These are phyloP conservation scores for Baccha elongata DNA, from an alignment of 2,888 invertebrate species.

Conservation along the genomic window DNA sequence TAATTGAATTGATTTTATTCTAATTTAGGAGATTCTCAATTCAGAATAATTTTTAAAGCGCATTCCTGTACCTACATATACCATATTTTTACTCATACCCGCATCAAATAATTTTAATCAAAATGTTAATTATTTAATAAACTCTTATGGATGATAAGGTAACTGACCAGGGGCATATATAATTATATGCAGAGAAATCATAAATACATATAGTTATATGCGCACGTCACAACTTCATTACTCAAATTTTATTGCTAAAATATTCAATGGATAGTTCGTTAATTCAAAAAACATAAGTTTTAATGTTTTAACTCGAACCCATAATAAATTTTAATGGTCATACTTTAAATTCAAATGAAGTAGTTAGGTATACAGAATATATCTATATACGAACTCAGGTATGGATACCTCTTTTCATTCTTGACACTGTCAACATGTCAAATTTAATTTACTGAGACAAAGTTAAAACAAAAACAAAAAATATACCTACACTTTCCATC, in stretches of 20 bases:
- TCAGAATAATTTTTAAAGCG: too few species aligned
- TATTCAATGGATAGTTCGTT: conserved; percentile 70
- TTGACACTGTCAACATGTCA: conserved; percentile 69
- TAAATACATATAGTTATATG: too few species aligned
- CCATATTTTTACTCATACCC: too few species aligned
- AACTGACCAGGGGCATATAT: too few species aligned
- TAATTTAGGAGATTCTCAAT: too few species aligned
- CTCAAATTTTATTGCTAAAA: conserved; percentile 64
- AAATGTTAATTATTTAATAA: too few species aligned
- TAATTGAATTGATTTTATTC: too few species aligned
- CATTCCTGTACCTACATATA: too few species aligned
- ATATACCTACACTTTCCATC: conserved; percentile 29
- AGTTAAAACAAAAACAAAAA: conserved; percentile 19
- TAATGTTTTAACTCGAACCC: conserved; percentile 69
- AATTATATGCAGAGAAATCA: too few species aligned
- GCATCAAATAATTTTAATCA: too few species aligned
- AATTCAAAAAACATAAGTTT: conserved; percentile 71
- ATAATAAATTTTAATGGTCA: conserved; percentile 71
- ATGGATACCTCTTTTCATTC: conserved; percentile 36
- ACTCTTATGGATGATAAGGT: too few species aligned
- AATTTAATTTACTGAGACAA: conserved; percentile 68
- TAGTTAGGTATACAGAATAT: conserved; percentile 20
- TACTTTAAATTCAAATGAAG: conserved; percentile 71
- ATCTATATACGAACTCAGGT: neutral
- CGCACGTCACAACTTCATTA: conserved; percentile 55